These are phyloP conservation scores for Octopus sinensis DNA, from an alignment of 1,140 invertebrate genomes.

Conservation along the genomic window DNA sequence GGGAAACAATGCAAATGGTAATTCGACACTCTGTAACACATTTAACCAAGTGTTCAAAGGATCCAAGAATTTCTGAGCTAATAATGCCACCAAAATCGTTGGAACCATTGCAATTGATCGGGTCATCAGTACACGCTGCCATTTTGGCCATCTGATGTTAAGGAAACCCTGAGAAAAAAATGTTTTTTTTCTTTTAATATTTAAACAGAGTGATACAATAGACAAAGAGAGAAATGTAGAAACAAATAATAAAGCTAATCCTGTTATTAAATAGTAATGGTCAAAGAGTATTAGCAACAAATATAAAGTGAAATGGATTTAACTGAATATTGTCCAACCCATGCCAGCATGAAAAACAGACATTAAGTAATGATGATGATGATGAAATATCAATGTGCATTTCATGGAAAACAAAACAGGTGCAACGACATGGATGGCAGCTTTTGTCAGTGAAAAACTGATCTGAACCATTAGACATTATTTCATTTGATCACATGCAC, in stretches of 20 bases:
- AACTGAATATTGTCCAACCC: no score
- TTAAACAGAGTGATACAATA: background rate
- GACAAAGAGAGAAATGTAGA: conserved; percentile 8
- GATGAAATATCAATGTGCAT: no score
- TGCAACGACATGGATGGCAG: no score
- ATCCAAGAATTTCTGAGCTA: conserved; percentile 71
- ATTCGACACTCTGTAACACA: conserved; percentile 79
- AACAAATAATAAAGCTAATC: background rate
- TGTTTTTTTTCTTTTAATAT: background rate
- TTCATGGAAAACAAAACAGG: no score
- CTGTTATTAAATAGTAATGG: conserved; percentile 4
- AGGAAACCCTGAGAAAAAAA: conserved; percentile 70
- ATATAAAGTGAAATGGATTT: background rate
- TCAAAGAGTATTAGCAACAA: background rate
- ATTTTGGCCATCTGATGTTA: conserved; percentile 80
- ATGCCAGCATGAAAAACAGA: no score
- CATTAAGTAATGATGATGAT: no score
- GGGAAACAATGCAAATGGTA: conserved; percentile 71
- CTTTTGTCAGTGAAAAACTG: no score
- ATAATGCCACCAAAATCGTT: conserved; percentile 77
- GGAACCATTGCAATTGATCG: conserved; percentile 83
- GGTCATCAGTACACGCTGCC: conserved; percentile 84
- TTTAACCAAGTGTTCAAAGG: conserved; percentile 84
- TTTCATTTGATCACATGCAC: no score
- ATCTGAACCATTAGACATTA: no score